Conservation (phyloP, 2,797 vertebrate species). For the Synaphobranchus kaupii region DNA sequence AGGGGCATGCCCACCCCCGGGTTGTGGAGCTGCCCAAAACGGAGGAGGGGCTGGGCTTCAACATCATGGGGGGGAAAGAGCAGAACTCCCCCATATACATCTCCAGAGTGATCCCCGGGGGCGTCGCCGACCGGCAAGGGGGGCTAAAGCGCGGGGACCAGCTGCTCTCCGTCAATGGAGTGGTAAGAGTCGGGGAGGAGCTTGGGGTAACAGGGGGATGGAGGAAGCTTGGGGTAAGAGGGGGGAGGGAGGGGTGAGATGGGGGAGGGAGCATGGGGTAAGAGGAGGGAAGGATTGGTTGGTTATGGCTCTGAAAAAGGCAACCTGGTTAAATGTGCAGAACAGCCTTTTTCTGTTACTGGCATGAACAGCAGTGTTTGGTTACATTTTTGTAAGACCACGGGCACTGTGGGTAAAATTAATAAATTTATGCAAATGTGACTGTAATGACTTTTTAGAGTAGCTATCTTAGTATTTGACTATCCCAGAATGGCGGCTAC, state of each 20-base stretch:
- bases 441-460: too few relatives aligned
- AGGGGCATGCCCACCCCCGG: constrained; percentile 88
- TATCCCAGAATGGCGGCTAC: too few relatives aligned
- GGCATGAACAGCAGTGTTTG: too few relatives aligned
- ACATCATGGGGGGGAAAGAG: constrained; percentile 94
- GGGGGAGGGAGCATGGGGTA: too few relatives aligned
- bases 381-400: too few relatives aligned
- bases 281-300: too few relatives aligned
- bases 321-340: too few relatives aligned
- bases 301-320: too few relatives aligned
- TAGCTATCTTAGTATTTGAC: not conserved
- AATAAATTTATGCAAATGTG: too few relatives aligned
- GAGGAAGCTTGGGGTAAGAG: too few relatives aligned
- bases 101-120: constrained; percentile 88
- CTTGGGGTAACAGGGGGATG: not conserved
- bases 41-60: constrained; percentile 89
- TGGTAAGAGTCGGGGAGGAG: constrained; percentile 65
- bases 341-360: too few relatives aligned
- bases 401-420: too few relatives aligned
- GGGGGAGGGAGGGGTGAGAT: not conserved
- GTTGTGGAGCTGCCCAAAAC: constrained; percentile 93
- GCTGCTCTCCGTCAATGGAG: constrained; percentile 88
- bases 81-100: constrained; percentile 95
- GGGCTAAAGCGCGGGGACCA: constrained; percentile 91
- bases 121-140: constrained; percentile 88